Conservation (phyloP, 1,140 invertebrate species). For the Venturia canescens region DNA sequence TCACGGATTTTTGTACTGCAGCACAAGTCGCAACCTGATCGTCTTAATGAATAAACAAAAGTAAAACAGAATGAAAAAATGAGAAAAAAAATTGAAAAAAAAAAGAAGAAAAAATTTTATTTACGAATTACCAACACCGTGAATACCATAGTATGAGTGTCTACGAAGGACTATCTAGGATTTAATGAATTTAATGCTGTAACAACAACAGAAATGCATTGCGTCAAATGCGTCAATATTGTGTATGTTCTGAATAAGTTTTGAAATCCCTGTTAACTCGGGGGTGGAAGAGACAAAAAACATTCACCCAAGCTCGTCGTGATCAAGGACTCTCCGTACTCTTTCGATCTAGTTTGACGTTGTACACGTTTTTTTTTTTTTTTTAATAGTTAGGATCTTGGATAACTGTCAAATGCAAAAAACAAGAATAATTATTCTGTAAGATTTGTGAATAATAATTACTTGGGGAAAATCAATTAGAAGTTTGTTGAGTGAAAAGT, state of each 20-base stretch:
- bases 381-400: background rate
- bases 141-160: slow-evolving; percentile 60
- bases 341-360: slow-evolving; percentile 12
- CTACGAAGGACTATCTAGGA: slow-evolving; percentile 72
- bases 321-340: slow-evolving; percentile 3
- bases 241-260: slow-evolving; percentile 63
- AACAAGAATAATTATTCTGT: background rate
- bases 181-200: slow-evolving; percentile 71
- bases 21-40: background rate
- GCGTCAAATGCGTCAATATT: slow-evolving; percentile 66
- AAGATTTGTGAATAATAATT: background rate
- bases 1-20: slow-evolving; percentile 14
- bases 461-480: too few relatives aligned
- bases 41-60: background rate
- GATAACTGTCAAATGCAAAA: background rate
- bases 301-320: slow-evolving; percentile 25
- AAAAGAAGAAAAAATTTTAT: background rate
- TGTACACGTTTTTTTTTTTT: slow-evolving; percentile 24
- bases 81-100: background rate
- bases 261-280: background rate
- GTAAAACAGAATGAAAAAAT: background rate
- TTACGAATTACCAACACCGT: slow-evolving; percentile 43
- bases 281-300: background rate
- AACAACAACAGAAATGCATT: slow-evolving; percentile 63
- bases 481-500: too few relatives aligned